These are phyloP conservation scores for Philhelius pedissequus DNA, from an alignment of 2,888 invertebrate genomes.

Conservation along the genomic window DNA sequence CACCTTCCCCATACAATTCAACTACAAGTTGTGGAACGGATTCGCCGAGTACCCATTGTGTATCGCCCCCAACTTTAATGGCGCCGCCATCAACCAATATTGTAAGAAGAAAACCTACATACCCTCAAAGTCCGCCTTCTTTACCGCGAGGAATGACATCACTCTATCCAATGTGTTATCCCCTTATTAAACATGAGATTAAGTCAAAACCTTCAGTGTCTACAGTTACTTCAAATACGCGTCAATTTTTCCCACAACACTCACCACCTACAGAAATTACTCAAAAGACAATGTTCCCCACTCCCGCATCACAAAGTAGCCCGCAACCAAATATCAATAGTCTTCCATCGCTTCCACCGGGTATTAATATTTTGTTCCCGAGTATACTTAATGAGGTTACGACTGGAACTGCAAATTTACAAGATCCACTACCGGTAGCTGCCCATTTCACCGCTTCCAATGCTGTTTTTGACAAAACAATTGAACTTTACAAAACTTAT, in stretches of 20 bases:
- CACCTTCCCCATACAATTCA: slow-evolving; percentile 77
- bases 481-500: slow-evolving; percentile 86
- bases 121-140: background rate
- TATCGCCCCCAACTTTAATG: slow-evolving; percentile 35
- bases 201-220: slow-evolving; percentile 23
- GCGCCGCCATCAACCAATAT: background rate
- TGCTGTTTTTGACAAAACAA: slow-evolving; percentile 80
- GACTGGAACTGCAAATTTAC: slow-evolving; percentile 46
- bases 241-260: slow-evolving; percentile 51
- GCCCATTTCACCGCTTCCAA: slow-evolving; percentile 81
- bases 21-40: slow-evolving; percentile 74
- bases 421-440: slow-evolving; percentile 82
- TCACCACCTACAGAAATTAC: background rate
- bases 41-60: slow-evolving; percentile 71
- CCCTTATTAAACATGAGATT: slow-evolving; percentile 44
- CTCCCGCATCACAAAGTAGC: background rate
- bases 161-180: slow-evolving; percentile 56
- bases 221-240: background rate
- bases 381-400: slow-evolving; percentile 48
- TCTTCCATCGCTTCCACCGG: slow-evolving; percentile 16
- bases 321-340: slow-evolving; percentile 31
- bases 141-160: slow-evolving; percentile 37
- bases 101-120: slow-evolving; percentile 24
- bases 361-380: slow-evolving; percentile 58
- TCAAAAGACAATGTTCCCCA: slow-evolving; percentile 58